Base-by-base conservation (phyloP, 2,113 vertebrate genomes). In the Oxyruncus cristatus region DNA sequence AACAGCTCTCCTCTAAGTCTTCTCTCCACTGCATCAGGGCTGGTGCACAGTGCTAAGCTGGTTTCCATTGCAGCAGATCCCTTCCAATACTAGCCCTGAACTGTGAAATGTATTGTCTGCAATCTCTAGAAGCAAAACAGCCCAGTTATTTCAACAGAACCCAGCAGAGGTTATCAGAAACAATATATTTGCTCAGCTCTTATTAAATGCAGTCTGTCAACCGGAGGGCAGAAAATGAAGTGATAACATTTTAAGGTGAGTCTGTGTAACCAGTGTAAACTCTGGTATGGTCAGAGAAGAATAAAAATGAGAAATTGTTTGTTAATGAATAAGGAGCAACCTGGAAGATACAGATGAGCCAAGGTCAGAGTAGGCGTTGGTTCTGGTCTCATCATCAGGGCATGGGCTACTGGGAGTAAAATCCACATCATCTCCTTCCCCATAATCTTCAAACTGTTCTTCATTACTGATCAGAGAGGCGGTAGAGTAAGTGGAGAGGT, bases 361-460 rank as follows among this genome's bases (percentile, higher is more conserved):
- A 81, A 99, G 98, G 97, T 99, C 99, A 2, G 99, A 99, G 97
- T 98, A 99, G 46, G 98, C 98, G 65, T 99, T 99, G 94, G 98
- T 99, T 91, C 99, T 98, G 65, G 98, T 98, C 96, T 99, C 99
- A 81, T 99, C 99, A 27, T 99, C 99, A 0, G 98, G 98, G 83
- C 98, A 98, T 68, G 99, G 99, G 97, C 99, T 99, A 98, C 98
- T 98, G 92, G 99, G 98, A 94, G 96, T 98, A 95, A 98, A 99
- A 96, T 99, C 99, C 49, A 98, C 98, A 15, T 99, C 99, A 33
- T 99, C 99, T 19, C 98, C 99, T 96, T 99, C 99, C 17, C 99
- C 99, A 58, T 99, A 99, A 97, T 99, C 99, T 98, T 99, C 99
- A 97, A 99, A 99, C 96, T 99, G 99, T 85, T 99, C 99, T 98